Conservation (phyloP, 1,140 invertebrate genomes). For the Drosophila hydei region DNA sequence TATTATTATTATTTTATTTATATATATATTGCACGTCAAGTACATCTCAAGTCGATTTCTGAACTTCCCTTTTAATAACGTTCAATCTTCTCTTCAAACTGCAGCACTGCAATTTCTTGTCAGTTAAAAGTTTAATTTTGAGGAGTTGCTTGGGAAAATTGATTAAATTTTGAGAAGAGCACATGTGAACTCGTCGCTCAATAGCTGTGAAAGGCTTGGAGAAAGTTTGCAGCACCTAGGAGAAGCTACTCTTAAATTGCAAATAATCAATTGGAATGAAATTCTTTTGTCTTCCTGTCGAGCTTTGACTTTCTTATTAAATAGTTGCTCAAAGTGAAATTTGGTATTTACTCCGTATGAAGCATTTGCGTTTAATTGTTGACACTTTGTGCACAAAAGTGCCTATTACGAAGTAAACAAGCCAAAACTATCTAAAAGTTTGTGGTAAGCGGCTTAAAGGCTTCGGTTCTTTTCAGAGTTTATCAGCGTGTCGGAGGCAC, state of each 20-base stretch:
- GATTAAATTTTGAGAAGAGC: not conserved
- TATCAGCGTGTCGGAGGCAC: constrained; percentile 30
- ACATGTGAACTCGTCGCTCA: not conserved
- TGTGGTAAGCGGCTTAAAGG: constrained; percentile 42
- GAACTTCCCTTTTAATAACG: too few species aligned
- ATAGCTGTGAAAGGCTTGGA: not conserved
- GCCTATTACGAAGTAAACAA: constrained; percentile 48
- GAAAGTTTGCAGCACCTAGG: not conserved
- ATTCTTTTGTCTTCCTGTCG: too few species aligned
- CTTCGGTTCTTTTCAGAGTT: constrained; percentile 41
- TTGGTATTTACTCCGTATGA: not conserved
- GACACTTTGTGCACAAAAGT: constrained; percentile 37
- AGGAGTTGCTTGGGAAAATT: not conserved
- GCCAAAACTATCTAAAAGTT: constrained; percentile 34
- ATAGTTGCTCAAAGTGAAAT: constrained; percentile 1
- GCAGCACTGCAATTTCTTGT: not conserved
- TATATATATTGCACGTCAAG: too few species aligned
- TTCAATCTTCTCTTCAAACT: too few species aligned
- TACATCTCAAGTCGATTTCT: too few species aligned
- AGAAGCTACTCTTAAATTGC: not conserved
- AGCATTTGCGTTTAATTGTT: constrained; percentile 41
- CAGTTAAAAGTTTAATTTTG: not conserved
- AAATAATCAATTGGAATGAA: constrained; percentile 2
- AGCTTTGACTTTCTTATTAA: not conserved
- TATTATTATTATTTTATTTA: too few species aligned